phyloP scores from a whole-genome alignment of 2,888 invertebrate species.

The Chrysolina oricalcia region DNA sequence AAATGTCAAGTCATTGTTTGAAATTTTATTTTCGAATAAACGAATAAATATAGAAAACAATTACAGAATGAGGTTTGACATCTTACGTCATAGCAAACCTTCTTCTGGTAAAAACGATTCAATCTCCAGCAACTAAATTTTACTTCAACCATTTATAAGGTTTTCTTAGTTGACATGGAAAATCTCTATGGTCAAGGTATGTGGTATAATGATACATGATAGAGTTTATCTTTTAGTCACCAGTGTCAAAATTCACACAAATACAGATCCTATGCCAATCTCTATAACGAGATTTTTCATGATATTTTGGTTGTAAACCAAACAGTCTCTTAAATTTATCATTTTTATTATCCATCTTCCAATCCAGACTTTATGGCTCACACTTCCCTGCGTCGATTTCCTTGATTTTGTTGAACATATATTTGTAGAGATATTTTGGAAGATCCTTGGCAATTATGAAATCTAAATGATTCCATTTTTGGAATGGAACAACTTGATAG shows the following conservation, averaged over 20 bases:
- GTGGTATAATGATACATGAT: too few relatives aligned
- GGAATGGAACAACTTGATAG: conserved; percentile 64
- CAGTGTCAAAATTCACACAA: not conserved
- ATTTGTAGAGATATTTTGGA: conserved; percentile 36
- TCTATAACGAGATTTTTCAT: not conserved
- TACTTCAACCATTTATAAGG: too few relatives aligned
- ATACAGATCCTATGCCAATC: not conserved
- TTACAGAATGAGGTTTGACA: too few relatives aligned
- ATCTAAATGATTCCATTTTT: conserved; percentile 73
- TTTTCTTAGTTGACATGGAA: too few relatives aligned
- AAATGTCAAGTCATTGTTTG: too few relatives aligned
- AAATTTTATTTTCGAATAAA: too few relatives aligned
- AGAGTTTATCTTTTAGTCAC: too few relatives aligned
- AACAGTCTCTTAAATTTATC: not conserved
- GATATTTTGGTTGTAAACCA: not conserved
- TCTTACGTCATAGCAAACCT: too few relatives aligned
- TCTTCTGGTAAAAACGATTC: too few relatives aligned
- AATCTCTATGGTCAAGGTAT: too few relatives aligned
- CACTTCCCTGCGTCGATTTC: conserved; percentile 33
- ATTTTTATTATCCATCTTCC: not conserved
- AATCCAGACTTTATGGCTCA: not conserved
- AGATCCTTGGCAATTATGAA: conserved; percentile 71
- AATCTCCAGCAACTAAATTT: too few relatives aligned
- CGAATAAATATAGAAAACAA: too few relatives aligned
- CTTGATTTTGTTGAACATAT: conserved; percentile 37